A percentile compares a stretch with the other conserved stretches of the same genome.
Conservation (phyloP, 1,140 invertebrate genomes). For the Caerostris extrusa region DNA sequence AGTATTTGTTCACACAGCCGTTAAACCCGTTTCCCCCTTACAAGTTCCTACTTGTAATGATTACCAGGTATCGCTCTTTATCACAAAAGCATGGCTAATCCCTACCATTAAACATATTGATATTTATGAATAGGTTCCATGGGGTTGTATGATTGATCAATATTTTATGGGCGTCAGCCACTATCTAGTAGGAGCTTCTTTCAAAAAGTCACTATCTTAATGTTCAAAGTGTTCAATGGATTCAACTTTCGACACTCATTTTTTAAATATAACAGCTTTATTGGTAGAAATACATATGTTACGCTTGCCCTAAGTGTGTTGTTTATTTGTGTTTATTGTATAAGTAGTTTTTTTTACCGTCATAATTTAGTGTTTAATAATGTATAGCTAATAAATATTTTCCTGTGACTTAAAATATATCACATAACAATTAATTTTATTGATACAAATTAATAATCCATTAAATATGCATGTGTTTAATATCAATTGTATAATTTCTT, state of each 20-base stretch:
- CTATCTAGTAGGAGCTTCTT: slow-evolving; percentile 22
- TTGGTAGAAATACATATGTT: too few relatives aligned
- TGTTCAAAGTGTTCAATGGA: neutral
- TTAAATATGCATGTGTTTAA: too few relatives aligned
- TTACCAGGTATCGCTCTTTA: slow-evolving; percentile 41
- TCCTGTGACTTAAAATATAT: too few relatives aligned
- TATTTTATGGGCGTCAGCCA: slow-evolving; percentile 54
- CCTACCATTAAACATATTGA: slow-evolving; percentile 72
- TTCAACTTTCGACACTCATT: neutral
- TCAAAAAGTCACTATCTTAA: neutral
- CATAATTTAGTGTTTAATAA: too few relatives aligned
- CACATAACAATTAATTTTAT: too few relatives aligned
- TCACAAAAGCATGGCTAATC: slow-evolving; percentile 50
- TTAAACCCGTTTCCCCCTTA: neutral
- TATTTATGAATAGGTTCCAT: slow-evolving; percentile 65
- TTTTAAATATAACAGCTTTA: too few relatives aligned
- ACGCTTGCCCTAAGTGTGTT: too few relatives aligned
- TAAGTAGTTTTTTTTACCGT: too few relatives aligned
- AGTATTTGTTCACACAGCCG: slow-evolving; percentile 62
- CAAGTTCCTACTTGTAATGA: slow-evolving; percentile 22
- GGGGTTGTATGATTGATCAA: slow-evolving; percentile 58
- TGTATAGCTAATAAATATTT: too few relatives aligned
- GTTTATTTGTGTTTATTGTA: too few relatives aligned
- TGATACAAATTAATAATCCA: too few relatives aligned
- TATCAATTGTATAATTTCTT: too few relatives aligned